A percentile compares a stretch with the other conserved stretches of the same genome.
phyloP scores from a whole-genome alignment of 2,113 vertebrate species.

The Malurus alboscapulatus region DNA sequence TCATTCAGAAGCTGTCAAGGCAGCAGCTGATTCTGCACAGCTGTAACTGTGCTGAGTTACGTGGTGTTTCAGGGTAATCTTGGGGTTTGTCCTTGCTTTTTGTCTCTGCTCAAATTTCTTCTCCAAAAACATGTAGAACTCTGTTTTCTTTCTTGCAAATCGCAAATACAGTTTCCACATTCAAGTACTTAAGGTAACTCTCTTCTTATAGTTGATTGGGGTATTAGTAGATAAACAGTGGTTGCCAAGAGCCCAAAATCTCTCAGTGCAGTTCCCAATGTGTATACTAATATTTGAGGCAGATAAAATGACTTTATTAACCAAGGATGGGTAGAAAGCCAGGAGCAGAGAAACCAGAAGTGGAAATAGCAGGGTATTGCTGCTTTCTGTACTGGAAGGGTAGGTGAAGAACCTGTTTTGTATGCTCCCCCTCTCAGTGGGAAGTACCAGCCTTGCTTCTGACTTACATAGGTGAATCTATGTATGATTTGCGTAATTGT shows the following conservation, averaged over 20 bases:
- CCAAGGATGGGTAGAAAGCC: not conserved
- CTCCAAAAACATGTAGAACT: not conserved
- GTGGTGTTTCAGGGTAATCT: not conserved
- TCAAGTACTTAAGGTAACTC: not conserved
- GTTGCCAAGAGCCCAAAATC: not conserved
- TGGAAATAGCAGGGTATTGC: not conserved
- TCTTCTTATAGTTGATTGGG: not conserved
- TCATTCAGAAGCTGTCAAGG: not conserved
- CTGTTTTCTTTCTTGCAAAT: not conserved
- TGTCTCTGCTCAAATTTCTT: not conserved
- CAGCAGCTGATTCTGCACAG: not conserved
- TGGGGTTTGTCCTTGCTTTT: not conserved
- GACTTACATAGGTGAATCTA: not conserved
- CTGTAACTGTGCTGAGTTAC: rapidly evolving
- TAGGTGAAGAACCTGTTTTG: not conserved
- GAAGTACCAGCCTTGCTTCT: not conserved
- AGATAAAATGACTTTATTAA: not conserved
- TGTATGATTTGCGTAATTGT: not conserved
- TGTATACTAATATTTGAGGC: not conserved
- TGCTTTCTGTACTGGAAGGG: not conserved
- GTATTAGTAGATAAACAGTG: not conserved
- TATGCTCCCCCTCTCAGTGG: not conserved
- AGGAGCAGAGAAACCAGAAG: not conserved
- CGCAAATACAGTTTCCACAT: not conserved
- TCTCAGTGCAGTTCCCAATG: not conserved